Percentiles rank a stretch among this genome's conserved stretches.
Evolutionary conservation across 2,797 vertebrate species (phyloP).

Genomic region (Cuculus canorus): DNA sequence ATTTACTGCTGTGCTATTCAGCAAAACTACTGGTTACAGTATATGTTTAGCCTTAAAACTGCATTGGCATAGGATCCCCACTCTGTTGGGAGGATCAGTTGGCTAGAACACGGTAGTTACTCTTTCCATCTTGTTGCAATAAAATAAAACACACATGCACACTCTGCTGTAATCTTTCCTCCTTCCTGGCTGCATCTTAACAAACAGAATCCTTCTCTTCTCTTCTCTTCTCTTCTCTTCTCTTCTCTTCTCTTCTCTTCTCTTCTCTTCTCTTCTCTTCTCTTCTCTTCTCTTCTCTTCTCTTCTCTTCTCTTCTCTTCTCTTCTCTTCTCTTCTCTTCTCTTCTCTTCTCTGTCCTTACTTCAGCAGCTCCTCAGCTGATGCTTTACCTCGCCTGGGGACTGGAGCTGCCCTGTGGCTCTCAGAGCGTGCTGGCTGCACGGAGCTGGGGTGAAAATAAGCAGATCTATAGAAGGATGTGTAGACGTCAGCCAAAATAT

Average conservation of each 20-base stretch:
- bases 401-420: background rate
- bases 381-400: background rate
- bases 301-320: no score
- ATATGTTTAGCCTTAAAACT: constrained; percentile 36
- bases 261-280: no score
- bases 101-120: constrained; percentile 24
- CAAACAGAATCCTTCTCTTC: no score
- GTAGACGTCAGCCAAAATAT: background rate
- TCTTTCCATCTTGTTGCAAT: constrained; percentile 48
- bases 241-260: no score
- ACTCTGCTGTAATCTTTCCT: constrained; percentile 7
- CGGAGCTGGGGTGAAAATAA: background rate
- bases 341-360: background rate
- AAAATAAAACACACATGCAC: constrained; percentile 1
- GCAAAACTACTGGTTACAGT: constrained; percentile 22
- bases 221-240: no score
- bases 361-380: background rate
- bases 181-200: constrained; percentile 35
- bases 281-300: no score
- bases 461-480: background rate
- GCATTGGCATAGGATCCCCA: background rate
- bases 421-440: fast-evolving
- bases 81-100: background rate
- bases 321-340: no score
- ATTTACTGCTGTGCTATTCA: background rate